A percentile compares a stretch with the other conserved stretches of the same genome.
Conservation (phyloP, 2,113 vertebrate genomes). For the Burhinus oedicnemus region DNA sequence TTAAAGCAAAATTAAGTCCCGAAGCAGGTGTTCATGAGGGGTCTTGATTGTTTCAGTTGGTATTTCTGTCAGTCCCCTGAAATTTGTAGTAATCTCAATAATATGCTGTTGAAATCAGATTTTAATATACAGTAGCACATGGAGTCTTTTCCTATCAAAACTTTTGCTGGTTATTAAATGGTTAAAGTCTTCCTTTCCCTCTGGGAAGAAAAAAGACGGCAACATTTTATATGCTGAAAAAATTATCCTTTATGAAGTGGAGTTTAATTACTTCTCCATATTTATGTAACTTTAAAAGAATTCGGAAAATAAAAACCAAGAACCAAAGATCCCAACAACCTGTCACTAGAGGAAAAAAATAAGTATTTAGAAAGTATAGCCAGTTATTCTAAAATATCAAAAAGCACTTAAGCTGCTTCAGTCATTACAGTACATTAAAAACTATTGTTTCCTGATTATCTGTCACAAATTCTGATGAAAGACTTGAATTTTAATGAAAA, state of each 20-base stretch:
- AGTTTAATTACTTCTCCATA: neutral
- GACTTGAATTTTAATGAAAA: neutral
- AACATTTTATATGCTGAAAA: neutral
- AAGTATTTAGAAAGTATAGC: neutral
- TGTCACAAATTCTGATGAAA: neutral
- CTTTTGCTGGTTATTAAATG: neutral
- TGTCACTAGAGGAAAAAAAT: neutral
- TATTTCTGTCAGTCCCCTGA: conserved; percentile 58
- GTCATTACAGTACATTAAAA: neutral
- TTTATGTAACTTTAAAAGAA: neutral
- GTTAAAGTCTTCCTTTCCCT: neutral
- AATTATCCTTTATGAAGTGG: neutral
- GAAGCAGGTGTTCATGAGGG: conserved; percentile 73
- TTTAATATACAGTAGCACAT: neutral
- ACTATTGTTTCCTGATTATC: neutral
- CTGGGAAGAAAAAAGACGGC: neutral
- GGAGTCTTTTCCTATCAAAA: neutral
- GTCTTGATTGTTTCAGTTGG: conserved; percentile 61
- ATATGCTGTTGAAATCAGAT: neutral
- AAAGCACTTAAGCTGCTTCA: neutral
- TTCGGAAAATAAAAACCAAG: neutral
- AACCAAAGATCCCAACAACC: neutral
- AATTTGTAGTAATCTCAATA: conserved; percentile 47
- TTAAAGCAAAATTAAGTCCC: conserved; percentile 79
- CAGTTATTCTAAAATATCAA: neutral